These are phyloP conservation scores for Neofelis nebulosa DNA, from an alignment of 2,113 vertebrate species.

Conservation along the genomic window DNA sequence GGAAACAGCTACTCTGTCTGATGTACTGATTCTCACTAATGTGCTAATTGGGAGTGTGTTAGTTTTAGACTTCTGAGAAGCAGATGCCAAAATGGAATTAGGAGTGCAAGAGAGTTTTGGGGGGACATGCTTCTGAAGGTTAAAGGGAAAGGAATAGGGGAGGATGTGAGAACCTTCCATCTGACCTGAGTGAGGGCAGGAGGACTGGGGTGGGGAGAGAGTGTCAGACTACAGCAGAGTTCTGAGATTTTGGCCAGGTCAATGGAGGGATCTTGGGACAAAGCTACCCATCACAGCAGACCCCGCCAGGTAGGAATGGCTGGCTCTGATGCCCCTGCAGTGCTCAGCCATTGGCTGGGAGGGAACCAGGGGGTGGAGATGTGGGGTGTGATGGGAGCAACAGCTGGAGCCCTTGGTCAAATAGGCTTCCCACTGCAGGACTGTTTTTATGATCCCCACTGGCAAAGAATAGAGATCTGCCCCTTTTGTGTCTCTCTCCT, in stretches of 20 bases:
- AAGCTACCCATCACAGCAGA: neutral
- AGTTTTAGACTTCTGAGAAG: neutral
- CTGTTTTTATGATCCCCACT: neutral
- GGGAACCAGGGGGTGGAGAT: fast-evolving
- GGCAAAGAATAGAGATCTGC: neutral
- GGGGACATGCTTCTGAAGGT: neutral
- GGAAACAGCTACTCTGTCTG: neutral
- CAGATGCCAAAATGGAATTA: neutral
- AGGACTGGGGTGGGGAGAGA: neutral
- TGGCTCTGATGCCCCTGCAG: neutral
- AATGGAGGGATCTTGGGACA: neutral
- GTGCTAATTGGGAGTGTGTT: neutral
- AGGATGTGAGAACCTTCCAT: neutral
- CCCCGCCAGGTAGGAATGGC: neutral
- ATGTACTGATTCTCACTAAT: neutral
- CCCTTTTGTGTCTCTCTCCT: neutral
- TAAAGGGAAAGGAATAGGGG: neutral
- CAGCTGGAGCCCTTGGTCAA: neutral
- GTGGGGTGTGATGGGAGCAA: fast-evolving
- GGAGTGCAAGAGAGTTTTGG: neutral
- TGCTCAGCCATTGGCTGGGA: neutral
- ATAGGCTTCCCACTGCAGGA: neutral
- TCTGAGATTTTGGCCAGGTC: neutral
- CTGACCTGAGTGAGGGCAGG: neutral
- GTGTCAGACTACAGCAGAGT: neutral